Evolutionary conservation across 1,140 invertebrate genomes (phyloP).

Genomic region (Phocides pigmalion): DNA sequence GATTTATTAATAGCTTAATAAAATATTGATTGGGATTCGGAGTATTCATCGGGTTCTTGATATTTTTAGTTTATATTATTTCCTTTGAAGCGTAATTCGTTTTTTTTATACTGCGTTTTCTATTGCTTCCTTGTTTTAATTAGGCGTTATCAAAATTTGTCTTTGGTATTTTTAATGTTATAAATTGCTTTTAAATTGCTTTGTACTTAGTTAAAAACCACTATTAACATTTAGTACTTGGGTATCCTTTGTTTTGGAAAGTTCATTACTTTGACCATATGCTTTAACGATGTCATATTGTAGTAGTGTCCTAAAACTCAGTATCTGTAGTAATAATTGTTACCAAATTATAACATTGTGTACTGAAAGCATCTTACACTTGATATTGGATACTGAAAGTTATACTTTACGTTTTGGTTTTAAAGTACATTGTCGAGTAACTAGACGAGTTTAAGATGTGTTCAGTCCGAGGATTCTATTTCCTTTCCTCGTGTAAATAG

Average conservation of each 20-base stretch:
- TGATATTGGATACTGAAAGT: neutral
- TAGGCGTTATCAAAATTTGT: conserved; percentile 36
- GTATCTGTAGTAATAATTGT: conserved; percentile 29
- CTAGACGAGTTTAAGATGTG: conserved; percentile 24
- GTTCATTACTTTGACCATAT: conserved; percentile 24
- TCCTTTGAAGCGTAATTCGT: conserved; percentile 15
- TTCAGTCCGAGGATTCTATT: conserved; percentile 34
- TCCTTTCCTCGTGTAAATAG: conserved; percentile 65
- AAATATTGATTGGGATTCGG: conserved; percentile 35
- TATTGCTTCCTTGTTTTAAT: conserved; percentile 42
- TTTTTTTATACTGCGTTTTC: conserved; percentile 34
- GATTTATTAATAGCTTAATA: conserved; percentile 29
- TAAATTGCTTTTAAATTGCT: conserved; percentile 52
- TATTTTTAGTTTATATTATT: conserved; percentile 31
- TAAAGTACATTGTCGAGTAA: conserved; percentile 22
- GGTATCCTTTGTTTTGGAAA: conserved; percentile 29
- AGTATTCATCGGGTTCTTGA: conserved; percentile 32
- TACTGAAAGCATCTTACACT: conserved; percentile 16
- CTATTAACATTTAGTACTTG: conserved; percentile 30
- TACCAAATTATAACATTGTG: conserved; percentile 27
- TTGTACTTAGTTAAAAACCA: conserved; percentile 58
- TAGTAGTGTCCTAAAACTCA: conserved; percentile 23
- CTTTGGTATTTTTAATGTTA: conserved; percentile 31
- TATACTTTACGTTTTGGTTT: neutral
- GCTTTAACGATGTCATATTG: conserved; percentile 20